Conservation (phyloP, 2,113 vertebrate genomes). For the Podilymbus podiceps region DNA sequence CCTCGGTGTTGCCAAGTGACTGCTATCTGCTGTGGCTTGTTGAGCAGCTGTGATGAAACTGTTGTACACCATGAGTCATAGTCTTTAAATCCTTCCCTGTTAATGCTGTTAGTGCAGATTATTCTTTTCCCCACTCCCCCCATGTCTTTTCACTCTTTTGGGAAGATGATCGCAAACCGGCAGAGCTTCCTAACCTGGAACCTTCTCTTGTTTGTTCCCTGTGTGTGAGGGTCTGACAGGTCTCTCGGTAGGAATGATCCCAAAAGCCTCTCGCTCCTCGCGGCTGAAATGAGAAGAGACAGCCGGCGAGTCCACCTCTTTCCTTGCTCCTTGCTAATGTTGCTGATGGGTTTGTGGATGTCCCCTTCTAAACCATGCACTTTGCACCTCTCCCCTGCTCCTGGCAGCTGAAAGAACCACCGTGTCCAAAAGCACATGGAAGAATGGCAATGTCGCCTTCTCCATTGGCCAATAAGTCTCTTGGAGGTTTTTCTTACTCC, state of each 20-base stretch:
- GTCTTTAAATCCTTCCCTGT: neutral
- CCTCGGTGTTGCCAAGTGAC: fast-evolving
- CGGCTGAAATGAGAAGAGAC: neutral
- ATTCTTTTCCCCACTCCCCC: neutral
- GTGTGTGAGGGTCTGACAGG: neutral
- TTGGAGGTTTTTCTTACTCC: neutral
- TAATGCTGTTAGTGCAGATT: neutral
- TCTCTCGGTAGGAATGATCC: neutral
- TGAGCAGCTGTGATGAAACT: neutral
- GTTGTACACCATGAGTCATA: neutral
- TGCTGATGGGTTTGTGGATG: neutral
- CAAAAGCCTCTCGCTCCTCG: neutral
- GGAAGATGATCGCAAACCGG: neutral
- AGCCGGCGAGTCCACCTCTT: neutral
- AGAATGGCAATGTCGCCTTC: neutral
- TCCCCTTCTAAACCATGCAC: neutral
- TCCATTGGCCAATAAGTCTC: neutral
- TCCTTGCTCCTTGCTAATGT: neutral
- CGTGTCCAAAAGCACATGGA: neutral
- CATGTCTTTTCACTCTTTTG: neutral
- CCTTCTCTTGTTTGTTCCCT: neutral
- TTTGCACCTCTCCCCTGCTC: neutral
- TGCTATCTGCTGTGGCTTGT: neutral
- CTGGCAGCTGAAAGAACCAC: neutral
- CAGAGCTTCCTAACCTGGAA: neutral